phyloP scores from a whole-genome alignment of 2,888 invertebrate genomes.

The Taphrorychus bicolor region DNA sequence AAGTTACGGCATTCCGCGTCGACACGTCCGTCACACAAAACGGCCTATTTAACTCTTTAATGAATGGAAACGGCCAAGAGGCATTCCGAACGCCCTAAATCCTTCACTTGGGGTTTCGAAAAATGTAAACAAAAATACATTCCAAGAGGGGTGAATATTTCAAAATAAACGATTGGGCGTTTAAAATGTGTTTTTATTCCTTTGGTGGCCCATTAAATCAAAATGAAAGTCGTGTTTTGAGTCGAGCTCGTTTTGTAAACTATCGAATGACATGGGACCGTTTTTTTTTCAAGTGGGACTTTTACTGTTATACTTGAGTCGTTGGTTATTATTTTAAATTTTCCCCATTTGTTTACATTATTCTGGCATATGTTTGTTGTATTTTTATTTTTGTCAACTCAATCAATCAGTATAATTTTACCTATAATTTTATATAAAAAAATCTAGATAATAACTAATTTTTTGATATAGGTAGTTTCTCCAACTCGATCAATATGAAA shows the following conservation, averaged over 20 bases:
- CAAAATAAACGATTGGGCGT: slow-evolving; percentile 25
- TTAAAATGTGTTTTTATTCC: slow-evolving; percentile 25
- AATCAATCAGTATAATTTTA: too few relatives aligned
- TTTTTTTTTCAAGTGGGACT: too few relatives aligned
- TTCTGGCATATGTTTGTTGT: too few relatives aligned
- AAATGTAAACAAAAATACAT: slow-evolving; percentile 24
- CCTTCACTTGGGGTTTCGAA: slow-evolving; percentile 22
- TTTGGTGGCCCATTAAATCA: slow-evolving; percentile 29
- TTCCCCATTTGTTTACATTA: too few relatives aligned
- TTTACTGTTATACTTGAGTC: too few relatives aligned
- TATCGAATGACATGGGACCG: slow-evolving; percentile 22
- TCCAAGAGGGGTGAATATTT: slow-evolving; percentile 17
- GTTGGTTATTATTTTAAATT: too few relatives aligned
- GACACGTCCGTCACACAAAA: background rate
- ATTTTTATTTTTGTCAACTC: too few relatives aligned
- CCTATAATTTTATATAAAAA: too few relatives aligned
- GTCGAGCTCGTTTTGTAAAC: slow-evolving; percentile 10
- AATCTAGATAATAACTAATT: too few relatives aligned
- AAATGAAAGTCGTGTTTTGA: slow-evolving; percentile 17
- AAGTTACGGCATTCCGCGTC: background rate
- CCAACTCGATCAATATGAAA: too few relatives aligned
- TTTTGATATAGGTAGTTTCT: too few relatives aligned
- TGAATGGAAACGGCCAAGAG: background rate
- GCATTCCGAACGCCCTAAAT: slow-evolving; percentile 15
- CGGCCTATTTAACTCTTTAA: background rate